Conservation (phyloP, 1,140 invertebrate species). For the Microvelia longipes region DNA sequence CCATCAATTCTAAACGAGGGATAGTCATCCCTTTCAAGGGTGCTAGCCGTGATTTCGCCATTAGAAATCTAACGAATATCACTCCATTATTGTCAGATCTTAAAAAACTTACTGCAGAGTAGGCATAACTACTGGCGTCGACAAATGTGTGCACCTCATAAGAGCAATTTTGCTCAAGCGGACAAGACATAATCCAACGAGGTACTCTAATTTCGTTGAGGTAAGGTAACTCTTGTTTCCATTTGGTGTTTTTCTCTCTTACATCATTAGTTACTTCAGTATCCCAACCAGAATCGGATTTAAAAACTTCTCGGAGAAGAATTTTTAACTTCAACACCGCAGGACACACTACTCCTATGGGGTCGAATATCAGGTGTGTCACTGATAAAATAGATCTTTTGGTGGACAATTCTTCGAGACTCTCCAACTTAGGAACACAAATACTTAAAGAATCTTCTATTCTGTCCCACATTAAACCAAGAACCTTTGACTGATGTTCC, state of each 20-base stretch:
- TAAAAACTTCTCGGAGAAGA: constrained; percentile 5
- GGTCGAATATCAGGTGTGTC: constrained; percentile 7
- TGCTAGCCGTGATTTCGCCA: constrained; percentile 2
- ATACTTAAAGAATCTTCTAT: neutral
- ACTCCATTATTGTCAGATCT: neutral
- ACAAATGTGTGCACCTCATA: too few species aligned
- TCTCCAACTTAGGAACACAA: neutral
- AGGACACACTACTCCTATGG: constrained; percentile 3
- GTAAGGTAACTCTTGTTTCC: too few species aligned
- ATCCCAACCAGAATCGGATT: neutral
- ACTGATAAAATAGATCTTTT: constrained; percentile 6
- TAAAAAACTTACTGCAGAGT: neutral
- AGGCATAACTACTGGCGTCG: too few species aligned
- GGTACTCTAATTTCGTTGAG: too few species aligned
- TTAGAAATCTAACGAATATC: neutral
- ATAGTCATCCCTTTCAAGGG: too few species aligned
- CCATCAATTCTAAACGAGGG: constrained; percentile 6
- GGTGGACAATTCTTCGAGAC: neutral
- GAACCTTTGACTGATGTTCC: neutral
- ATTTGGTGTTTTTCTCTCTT: neutral
- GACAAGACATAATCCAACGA: too few species aligned
- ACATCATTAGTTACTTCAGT: constrained; percentile 3
- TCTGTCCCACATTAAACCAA: constrained; percentile 5
- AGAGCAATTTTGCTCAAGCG: too few species aligned
- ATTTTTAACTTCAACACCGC: neutral